A percentile compares a stretch with the other conserved stretches of the same genome.
These are phyloP conservation scores for Corythaeola cristata DNA, from an alignment of 2,113 vertebrate species.

Conservation along the genomic window DNA sequence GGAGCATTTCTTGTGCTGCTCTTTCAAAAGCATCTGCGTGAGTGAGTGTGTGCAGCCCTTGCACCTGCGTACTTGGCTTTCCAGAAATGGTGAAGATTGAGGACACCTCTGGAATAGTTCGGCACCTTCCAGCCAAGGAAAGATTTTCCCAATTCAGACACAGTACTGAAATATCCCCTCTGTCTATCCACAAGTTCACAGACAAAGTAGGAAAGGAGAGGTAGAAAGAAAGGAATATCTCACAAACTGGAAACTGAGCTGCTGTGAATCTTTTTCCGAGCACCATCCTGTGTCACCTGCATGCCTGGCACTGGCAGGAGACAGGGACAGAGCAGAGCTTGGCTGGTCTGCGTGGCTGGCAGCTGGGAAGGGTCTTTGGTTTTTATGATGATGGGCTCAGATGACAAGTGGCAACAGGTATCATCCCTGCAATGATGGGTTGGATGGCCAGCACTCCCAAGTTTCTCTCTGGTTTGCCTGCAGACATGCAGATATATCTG, in stretches of 20 bases:
- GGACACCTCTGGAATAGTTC: not conserved
- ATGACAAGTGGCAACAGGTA: not conserved
- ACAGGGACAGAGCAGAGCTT: not conserved
- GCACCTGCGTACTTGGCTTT: not conserved
- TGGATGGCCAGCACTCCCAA: not conserved
- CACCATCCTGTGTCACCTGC: not conserved
- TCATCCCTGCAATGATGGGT: not conserved
- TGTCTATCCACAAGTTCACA: not conserved
- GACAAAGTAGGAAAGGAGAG: not conserved
- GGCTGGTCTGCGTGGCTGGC: not conserved
- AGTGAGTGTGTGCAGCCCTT: not conserved
- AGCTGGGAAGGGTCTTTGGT: not conserved
- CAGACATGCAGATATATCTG: not conserved
- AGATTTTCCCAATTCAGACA: not conserved
- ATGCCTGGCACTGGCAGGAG: not conserved
- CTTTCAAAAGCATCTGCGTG: not conserved
- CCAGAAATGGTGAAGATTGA: not conserved
- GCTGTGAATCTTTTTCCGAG: not conserved
- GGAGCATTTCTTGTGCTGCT: not conserved
- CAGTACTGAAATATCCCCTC: not conserved
- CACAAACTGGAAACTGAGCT: not conserved
- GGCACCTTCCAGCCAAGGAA: not conserved
- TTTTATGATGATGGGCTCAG: not conserved
- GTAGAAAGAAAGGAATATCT: not conserved
- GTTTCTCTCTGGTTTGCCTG: not conserved